A percentile compares a stretch with the other conserved stretches of the same genome.
Evolutionary conservation across 2,888 invertebrate species (phyloP).

Genomic region (Limenitis camilla): DNA sequence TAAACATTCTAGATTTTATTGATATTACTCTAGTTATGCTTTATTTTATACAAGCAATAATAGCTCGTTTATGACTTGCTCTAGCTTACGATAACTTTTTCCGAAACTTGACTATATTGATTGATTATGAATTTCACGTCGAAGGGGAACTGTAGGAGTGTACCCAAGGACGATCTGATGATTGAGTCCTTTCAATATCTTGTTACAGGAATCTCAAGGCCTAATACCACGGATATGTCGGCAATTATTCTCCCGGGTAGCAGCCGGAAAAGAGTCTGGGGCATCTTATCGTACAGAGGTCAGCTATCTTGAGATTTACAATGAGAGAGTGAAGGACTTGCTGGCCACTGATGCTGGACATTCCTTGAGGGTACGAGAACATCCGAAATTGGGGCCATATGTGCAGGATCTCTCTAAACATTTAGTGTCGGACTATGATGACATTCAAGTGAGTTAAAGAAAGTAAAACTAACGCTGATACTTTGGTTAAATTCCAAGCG

Average conservation of each 20-base stretch:
- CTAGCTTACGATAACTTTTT: no score
- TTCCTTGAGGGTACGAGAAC: conserved; percentile 84
- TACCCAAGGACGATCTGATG: no score
- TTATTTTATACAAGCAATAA: no score
- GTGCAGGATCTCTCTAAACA: conserved; percentile 91
- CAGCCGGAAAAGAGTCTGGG: conserved; percentile 85
- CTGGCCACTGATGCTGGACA: conserved; percentile 77
- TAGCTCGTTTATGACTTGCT: no score
- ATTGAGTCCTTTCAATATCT: neutral
- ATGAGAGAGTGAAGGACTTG: conserved; percentile 85
- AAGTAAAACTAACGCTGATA: no score
- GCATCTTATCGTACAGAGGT: conserved; percentile 90
- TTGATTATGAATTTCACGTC: no score
- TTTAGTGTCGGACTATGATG: conserved; percentile 88
- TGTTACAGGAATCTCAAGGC: conserved; percentile 81
- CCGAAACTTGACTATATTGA: no score
- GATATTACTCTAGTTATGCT: no score
- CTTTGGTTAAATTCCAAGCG: no score
- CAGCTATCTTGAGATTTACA: conserved; percentile 90
- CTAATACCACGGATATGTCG: conserved; percentile 91
- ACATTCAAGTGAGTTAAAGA: conserved; percentile 80
- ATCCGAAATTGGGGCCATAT: conserved; percentile 86
- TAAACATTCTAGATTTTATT: no score
- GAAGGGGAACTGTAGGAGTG: no score
- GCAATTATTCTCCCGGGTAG: conserved; percentile 86